Conservation (phyloP, 2,113 vertebrate species). For the Phaethon lepturus region DNA sequence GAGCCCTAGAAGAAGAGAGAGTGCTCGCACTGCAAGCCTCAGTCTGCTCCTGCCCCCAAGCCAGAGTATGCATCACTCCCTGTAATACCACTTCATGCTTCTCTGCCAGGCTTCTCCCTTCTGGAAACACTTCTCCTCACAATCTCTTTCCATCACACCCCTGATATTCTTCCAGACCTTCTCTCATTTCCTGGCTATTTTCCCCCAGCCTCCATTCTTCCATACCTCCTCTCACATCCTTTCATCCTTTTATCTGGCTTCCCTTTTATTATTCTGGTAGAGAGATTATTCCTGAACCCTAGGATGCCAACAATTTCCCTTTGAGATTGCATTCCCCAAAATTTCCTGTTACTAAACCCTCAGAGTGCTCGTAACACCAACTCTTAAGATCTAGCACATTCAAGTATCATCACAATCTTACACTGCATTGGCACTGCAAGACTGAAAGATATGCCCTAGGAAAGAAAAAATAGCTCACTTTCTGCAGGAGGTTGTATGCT, state of each 20-base stretch:
- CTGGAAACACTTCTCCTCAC: neutral
- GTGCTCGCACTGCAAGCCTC: neutral
- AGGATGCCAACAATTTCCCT: neutral
- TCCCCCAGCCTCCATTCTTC: neutral
- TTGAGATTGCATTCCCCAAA: neutral
- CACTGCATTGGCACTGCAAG: neutral
- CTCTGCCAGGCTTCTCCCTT: conserved; percentile 20
- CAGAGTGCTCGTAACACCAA: neutral
- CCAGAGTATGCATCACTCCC: neutral
- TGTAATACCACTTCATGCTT: neutral
- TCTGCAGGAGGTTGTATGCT: neutral
- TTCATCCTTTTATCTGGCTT: conserved; percentile 33
- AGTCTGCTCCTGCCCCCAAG: neutral
- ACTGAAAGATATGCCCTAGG: neutral
- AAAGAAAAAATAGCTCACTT: neutral
- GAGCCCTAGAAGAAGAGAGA: neutral
- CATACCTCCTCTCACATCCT: neutral
- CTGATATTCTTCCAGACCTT: conserved; percentile 52
- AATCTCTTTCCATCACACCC: conserved; percentile 48
- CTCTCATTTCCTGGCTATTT: conserved; percentile 49
- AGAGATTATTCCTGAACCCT: neutral
- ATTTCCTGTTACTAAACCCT: conserved; percentile 3
- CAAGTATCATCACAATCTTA: neutral
- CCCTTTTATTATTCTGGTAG: neutral
- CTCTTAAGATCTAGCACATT: neutral